Evolutionary conservation across 2,113 vertebrate genomes (phyloP).

Genomic region (Engystomops pustulosus): DNA sequence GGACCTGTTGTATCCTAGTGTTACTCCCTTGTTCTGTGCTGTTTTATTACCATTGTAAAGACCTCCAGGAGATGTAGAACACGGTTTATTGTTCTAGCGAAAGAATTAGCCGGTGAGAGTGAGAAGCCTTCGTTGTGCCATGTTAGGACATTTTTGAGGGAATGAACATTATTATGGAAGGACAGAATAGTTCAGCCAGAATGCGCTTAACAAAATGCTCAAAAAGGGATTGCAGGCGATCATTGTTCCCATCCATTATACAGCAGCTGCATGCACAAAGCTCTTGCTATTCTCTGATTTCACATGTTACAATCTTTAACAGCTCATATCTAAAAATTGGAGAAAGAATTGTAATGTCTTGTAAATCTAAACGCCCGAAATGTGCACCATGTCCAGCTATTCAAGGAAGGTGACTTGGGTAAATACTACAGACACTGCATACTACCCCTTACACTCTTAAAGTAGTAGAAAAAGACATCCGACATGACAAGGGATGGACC

Average conservation of each 20-base stretch:
- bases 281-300: constrained; percentile 3
- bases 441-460: neutral
- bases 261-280: neutral
- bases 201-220: constrained; percentile 6
- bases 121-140: constrained; percentile 17
- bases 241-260: constrained; percentile 36
- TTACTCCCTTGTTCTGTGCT: constrained; percentile 43
- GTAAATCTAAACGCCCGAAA: neutral
- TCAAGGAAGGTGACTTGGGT: neutral
- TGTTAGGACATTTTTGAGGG: neutral
- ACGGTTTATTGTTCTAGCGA: constrained; percentile 48
- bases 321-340: neutral
- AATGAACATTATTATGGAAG: constrained; percentile 6
- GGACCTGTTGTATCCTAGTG: constrained; percentile 23
- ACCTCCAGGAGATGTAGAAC: constrained; percentile 51
- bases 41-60: constrained; percentile 56
- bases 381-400: neutral
- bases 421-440: neutral
- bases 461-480: neutral
- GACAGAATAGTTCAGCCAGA: neutral
- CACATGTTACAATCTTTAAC: neutral
- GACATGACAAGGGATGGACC: neutral
- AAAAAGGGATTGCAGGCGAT: neutral
- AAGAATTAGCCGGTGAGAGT: constrained; percentile 21
- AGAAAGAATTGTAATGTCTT: neutral